Percentiles rank a stretch among this genome's conserved stretches.
Evolutionary conservation across 2,797 vertebrate genomes (phyloP).

Genomic region (Spondyliosoma cantharus): DNA sequence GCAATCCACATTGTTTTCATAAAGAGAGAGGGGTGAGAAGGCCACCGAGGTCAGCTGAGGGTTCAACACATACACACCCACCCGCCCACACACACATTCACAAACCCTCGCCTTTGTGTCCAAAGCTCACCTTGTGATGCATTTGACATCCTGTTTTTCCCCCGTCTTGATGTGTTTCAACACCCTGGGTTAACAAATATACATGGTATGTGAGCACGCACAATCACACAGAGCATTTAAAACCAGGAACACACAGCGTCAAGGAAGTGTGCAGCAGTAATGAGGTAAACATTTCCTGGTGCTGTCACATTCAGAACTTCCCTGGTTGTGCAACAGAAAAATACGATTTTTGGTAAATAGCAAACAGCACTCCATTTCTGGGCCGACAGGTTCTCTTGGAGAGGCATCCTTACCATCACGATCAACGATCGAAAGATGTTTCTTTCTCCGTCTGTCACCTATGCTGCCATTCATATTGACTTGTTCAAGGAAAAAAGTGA

Average conservation of each 20-base stretch:
- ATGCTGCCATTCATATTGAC: constrained; percentile 18
- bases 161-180: constrained; percentile 33
- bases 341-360: not conserved
- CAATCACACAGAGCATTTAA: constrained; percentile 23
- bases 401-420: not conserved
- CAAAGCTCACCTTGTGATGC: constrained; percentile 39
- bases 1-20: constrained; percentile 53
- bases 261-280: constrained; percentile 24
- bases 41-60: constrained; percentile 55
- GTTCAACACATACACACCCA: constrained; percentile 37
- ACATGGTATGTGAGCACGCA: constrained; percentile 24
- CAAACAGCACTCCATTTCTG: not conserved
- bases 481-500: constrained; percentile 47
- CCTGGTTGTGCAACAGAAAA: constrained; percentile 45
- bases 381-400: constrained; percentile 17
- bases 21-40: constrained; percentile 48
- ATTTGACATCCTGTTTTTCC: constrained; percentile 54
- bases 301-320: constrained; percentile 28
- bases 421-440: constrained; percentile 8
- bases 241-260: constrained; percentile 45
- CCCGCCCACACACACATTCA: not conserved
- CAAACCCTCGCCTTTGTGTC: constrained; percentile 14
- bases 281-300: constrained; percentile 63
- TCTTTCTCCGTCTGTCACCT: not conserved
- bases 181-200: constrained; percentile 22